phyloP scores from a whole-genome alignment of 64 coral and sea anemone genomes.

The Stichodactyla helianthus region DNA sequence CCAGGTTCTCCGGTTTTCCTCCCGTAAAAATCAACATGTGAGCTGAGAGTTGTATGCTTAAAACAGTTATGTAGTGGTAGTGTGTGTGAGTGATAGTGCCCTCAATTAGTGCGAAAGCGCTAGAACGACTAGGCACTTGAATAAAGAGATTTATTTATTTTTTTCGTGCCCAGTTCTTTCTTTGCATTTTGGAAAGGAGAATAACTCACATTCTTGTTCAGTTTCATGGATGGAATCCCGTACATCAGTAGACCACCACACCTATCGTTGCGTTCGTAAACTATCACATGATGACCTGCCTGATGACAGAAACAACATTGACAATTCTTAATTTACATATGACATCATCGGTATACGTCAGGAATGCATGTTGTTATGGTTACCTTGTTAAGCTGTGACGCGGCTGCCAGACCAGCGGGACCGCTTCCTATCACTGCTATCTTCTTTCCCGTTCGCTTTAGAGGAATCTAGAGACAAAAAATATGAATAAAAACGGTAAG shows the following conservation, averaged over 20 bases:
- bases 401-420: slow-evolving; percentile 76
- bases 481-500: not conserved
- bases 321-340: not conserved
- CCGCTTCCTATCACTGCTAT: slow-evolving; percentile 89
- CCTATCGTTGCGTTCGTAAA: slow-evolving; percentile 85
- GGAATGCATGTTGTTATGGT: not conserved
- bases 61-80: too few relatives aligned
- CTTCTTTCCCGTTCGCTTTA: slow-evolving; percentile 64
- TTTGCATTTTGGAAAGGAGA: not conserved
- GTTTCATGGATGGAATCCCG: slow-evolving; percentile 95
- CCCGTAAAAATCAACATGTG: too few relatives aligned
- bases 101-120: too few relatives aligned
- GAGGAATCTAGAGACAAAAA: slow-evolving; percentile 51
- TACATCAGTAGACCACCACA: slow-evolving; percentile 94
- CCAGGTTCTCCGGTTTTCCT: too few relatives aligned
- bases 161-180: too few relatives aligned
- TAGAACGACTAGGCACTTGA: too few relatives aligned
- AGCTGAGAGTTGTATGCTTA: too few relatives aligned
- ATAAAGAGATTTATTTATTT: too few relatives aligned
- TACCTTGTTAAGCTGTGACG: slow-evolving; percentile 94
- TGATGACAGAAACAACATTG: not conserved
- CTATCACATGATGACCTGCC: slow-evolving; percentile 90
- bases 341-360: not conserved
- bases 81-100: too few relatives aligned
- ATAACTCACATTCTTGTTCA: slow-evolving; percentile 71